Percentiles rank a stretch among this genome's conserved stretches.
Conservation (phyloP, 2,888 invertebrate species). For the Nomada flava region DNA sequence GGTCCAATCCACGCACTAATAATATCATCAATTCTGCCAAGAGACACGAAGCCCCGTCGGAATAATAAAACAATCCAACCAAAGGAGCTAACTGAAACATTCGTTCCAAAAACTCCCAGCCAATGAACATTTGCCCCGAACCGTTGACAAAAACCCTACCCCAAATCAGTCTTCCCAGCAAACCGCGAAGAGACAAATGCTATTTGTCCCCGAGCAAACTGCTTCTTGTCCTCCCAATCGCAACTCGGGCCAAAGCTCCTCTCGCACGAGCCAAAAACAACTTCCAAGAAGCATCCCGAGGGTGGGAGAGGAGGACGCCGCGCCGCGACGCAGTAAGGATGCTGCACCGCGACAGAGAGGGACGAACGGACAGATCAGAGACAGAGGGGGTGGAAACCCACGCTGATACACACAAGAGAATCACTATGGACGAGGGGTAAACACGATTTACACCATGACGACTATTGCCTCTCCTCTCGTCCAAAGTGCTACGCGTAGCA, state of each 20-base stretch:
- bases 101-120: too few species aligned
- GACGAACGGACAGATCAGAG: conserved; percentile 5
- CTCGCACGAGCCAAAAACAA: conserved; percentile 21
- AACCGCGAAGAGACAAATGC: conserved; percentile 23
- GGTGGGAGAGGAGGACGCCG: not conserved
- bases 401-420: conserved; percentile 66
- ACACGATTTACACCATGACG: conserved; percentile 82
- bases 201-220: not conserved
- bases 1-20: too few species aligned
- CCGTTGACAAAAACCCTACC: too few species aligned
- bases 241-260: not conserved
- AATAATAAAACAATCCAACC: too few species aligned
- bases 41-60: too few species aligned
- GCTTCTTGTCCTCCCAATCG: not conserved
- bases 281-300: conserved; percentile 31
- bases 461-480: conserved; percentile 72
- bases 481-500: conserved; percentile 64
- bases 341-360: conserved; percentile 6
- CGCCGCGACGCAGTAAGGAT: not conserved
- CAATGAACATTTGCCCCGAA: not conserved
- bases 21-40: too few species aligned
- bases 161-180: not conserved
- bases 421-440: conserved; percentile 79
- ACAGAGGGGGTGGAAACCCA: conserved; percentile 46
- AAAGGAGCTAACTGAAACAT: not conserved